These are phyloP conservation scores for Ascidia mentula DNA, from an alignment of 23 tunicate genomes.

Conservation along the genomic window DNA sequence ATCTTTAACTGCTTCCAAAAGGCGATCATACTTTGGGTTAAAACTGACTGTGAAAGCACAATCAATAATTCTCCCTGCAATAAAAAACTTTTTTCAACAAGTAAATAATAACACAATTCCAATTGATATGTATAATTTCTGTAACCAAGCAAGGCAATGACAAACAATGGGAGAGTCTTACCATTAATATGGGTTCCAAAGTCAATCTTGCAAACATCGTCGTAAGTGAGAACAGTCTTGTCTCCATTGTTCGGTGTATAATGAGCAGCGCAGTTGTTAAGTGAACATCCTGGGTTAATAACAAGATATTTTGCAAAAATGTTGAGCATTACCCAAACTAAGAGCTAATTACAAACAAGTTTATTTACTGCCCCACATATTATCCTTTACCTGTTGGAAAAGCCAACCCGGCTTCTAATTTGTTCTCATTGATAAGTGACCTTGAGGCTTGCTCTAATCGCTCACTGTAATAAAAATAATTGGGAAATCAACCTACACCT, in stretches of 20 bases:
- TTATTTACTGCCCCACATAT: no score
- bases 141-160: not conserved
- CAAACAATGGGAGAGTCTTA: slow-evolving; percentile 11
- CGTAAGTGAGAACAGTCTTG: slow-evolving; percentile 87
- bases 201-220: slow-evolving; percentile 99
- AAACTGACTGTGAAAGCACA: slow-evolving; percentile 96
- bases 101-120: not conserved
- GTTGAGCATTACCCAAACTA: not conserved
- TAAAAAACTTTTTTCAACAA: not conserved
- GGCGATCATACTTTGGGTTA: slow-evolving; percentile 91
- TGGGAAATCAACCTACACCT: not conserved
- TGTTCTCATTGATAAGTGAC: slow-evolving; percentile 73
- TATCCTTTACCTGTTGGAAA: slow-evolving; percentile 72
- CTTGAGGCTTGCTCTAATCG: slow-evolving; percentile 81
- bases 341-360: not conserved
- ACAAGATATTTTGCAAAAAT: not conserved
- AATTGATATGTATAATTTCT: no score
- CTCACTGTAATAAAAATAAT: slow-evolving; percentile 51
- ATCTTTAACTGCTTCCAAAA: slow-evolving; percentile 98
- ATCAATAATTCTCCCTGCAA: slow-evolving; percentile 90
- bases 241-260: slow-evolving; percentile 99
- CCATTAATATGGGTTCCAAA: slow-evolving; percentile 99
- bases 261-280: slow-evolving; percentile 99
- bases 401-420: slow-evolving; percentile 85
- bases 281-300: slow-evolving; percentile 67